Base-by-base conservation (phyloP, 2,113 vertebrate genomes). In the Rissa tridactyla region DNA sequence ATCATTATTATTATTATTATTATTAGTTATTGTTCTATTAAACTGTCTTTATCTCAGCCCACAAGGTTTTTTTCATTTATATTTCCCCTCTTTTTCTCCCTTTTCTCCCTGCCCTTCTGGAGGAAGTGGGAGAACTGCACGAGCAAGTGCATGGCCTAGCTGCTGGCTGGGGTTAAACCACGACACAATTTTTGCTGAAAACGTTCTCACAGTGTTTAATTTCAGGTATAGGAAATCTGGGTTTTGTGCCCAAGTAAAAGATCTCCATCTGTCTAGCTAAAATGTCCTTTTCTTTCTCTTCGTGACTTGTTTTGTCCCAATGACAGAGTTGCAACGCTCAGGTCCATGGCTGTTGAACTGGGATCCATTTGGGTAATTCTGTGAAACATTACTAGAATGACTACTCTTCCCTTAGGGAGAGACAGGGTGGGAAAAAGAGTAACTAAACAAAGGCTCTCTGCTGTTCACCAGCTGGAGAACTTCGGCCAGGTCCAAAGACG, bases 231-330 rank as follows among this genome's bases (percentile, higher is more conserved):
- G n/a, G 26, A 77, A 60, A 75, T 23, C 36, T 6, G 18, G 54
- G 13, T 36, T 34, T 47, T 44, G 15, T 44, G 25, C 9, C 51
- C 61, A 23, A 9, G 44, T 36, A 20, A 32, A 55, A 55, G 22
- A 38, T 66, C 20, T 71, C 65, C 27, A 15, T 15, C 27, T 38
- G 4, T 19, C 15, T n/a, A 44, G 14, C 46, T 21, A 44, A 40
- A 27, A 23, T 13, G 13, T 60, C 57, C 10, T 81, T 60, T 69
- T 68, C 16, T 40, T 91, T 77, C 0, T 0, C 38, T 69, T 73
- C 2, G 0, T 32, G 32, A 15, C 32, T 26, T 85, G 2, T 40
- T 78, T 55, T 55, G 15, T 40, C 55, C n/a, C 25, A 5, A 3
- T 66, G 12, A 21, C 4, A 1, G n/a, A 72, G 27, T 51, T 34